Evolutionary conservation across 2,888 invertebrate species (phyloP).

Genomic region (Eupsilia transversa): DNA sequence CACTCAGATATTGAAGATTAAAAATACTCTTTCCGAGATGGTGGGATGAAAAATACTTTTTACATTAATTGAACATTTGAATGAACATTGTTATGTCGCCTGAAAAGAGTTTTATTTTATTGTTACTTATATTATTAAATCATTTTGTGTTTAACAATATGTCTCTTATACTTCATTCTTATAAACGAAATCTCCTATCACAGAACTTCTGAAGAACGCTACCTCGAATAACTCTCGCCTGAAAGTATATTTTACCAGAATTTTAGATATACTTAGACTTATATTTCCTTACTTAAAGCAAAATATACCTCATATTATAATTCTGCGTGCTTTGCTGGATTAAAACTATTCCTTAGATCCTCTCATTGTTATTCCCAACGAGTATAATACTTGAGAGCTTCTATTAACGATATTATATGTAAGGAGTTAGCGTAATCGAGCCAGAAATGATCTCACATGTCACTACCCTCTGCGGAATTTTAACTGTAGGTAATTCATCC

Average conservation of each 20-base stretch:
- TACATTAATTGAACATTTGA: constrained; percentile 14
- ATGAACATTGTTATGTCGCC: neutral
- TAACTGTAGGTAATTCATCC: neutral
- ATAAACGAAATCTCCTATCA: neutral
- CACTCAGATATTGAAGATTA: too few relatives aligned
- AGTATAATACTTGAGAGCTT: constrained; percentile 32
- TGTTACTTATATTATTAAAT: neutral
- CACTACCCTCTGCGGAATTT: constrained; percentile 27
- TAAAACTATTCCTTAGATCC: constrained; percentile 22
- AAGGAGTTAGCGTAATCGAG: constrained; percentile 28
- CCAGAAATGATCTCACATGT: constrained; percentile 36
- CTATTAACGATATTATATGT: constrained; percentile 31
- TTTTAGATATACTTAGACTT: neutral
- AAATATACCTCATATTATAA: constrained; percentile 1
- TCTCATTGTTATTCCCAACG: constrained; percentile 53
- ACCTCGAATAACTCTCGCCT: neutral
- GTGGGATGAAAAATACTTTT: constrained; percentile 21
- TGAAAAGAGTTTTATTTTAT: constrained; percentile 17
- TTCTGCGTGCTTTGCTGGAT: constrained; percentile 2
- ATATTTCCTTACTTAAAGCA: neutral
- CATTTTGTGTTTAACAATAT: neutral
- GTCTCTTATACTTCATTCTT: neutral
- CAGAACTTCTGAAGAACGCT: neutral
- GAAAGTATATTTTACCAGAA: too few relatives aligned
- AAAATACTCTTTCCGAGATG: too few relatives aligned